Base-by-base conservation (phyloP, 2,888 invertebrate species). In the Drosophila merina region DNA sequence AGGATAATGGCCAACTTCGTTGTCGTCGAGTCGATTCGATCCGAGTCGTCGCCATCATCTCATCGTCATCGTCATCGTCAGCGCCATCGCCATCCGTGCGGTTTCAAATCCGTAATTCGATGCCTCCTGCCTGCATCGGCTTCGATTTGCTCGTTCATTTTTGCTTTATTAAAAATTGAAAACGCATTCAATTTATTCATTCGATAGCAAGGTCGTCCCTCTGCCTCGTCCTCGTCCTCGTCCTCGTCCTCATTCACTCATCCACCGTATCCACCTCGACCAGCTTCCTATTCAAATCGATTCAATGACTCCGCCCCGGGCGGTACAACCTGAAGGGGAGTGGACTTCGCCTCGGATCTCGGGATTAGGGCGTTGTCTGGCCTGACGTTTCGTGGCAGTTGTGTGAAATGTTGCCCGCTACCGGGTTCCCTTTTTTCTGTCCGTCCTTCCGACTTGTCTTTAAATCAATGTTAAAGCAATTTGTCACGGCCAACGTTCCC, bases 141-240 rank as follows among this genome's bases (percentile, higher is more conserved):
- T 58, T 52, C 50, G 33, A 6, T 63, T 59, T 62, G 33, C 51
- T 50, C 49, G 57, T 68, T 57, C 55, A 44, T 44, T 70, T 74
- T 74, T 74, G 63, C 78, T 80, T 86, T 84, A 86, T 84, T 83
- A 85, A 85, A 84, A 86, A 84, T 85, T 83, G 78, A 84, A 84
- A 86, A 77, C 84, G 81, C 86, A 86, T 85, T 85, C 86, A 85
- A 85, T 85, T 85, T 84, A 86, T 86, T 79, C 84, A 81, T 77
- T 72, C 72, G 66, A 58, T 68, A 76, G 72, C 81, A 84, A 84
- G 84, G 84, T 84, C 82, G 77, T 79, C 68, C 58, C 58, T 36
- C 36, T 44, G 20, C 44, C n/a, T n/a, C n/a, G n/a, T n/a, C n/a
- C 14, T 14, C 14, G 3, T 9, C 42, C 25, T 7, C 51, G 1